These are phyloP conservation scores for Leucoma salicis DNA, from an alignment of 2,888 invertebrate species.

Conservation along the genomic window DNA sequence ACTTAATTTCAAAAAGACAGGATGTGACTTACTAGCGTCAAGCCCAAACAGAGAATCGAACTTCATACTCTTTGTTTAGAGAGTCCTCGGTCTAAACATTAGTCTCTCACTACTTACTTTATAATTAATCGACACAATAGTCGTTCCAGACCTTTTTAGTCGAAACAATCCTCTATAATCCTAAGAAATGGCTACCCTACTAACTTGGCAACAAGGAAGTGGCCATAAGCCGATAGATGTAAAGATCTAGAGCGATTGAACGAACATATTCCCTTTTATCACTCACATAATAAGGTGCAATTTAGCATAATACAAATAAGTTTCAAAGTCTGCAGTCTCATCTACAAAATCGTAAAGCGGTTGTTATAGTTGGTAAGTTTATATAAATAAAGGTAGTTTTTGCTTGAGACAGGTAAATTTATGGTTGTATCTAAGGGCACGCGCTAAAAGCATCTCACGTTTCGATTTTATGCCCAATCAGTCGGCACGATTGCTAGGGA, in stretches of 20 bases:
- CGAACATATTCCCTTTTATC: conserved; percentile 11
- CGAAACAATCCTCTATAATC: conserved; percentile 12
- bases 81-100: too few species aligned
- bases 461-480: conserved; percentile 4
- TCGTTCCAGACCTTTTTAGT: background rate
- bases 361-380: conserved; percentile 3
- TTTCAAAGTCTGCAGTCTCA: conserved; percentile 5
- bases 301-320: conserved; percentile 5
- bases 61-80: too few species aligned
- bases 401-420: conserved; percentile 3
- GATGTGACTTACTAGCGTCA: too few species aligned
- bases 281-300: conserved; percentile 3
- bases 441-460: conserved; percentile 22
- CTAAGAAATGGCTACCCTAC: conserved; percentile 25
- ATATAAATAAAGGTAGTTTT: conserved; percentile 13
- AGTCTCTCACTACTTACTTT: too few species aligned
- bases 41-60: too few species aligned
- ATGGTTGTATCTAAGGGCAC: conserved; percentile 24
- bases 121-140: background rate
- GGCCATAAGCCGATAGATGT: conserved; percentile 32
- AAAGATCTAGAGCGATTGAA: conserved; percentile 23
- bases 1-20: too few species aligned
- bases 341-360: conserved; percentile 3
- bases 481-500: conserved; percentile 4
- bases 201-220: conserved; percentile 31